phyloP scores from a whole-genome alignment of 1,140 invertebrate genomes.

The Drosophila prosaltans region DNA sequence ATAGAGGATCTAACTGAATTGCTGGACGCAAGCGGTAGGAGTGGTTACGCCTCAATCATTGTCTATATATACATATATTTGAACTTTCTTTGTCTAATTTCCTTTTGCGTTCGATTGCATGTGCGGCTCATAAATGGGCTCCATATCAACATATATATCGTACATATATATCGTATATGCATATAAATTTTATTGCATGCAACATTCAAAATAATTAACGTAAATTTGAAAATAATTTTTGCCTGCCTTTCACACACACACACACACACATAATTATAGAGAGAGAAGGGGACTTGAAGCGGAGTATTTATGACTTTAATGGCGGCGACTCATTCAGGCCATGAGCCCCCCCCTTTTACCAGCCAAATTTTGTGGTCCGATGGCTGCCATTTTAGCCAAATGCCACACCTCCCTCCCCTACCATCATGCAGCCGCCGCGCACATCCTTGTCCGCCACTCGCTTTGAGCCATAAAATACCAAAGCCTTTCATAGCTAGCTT shows the following conservation, averaged over 20 bases:
- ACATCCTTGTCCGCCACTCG: slow-evolving; percentile 8
- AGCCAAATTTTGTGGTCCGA: slow-evolving; percentile 34
- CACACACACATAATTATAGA: neutral
- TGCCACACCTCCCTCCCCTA: slow-evolving; percentile 17
- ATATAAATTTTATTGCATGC: slow-evolving; percentile 78
- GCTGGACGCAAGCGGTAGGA: slow-evolving; percentile 79
- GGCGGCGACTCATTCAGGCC: slow-evolving; percentile 63
- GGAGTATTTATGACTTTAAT: slow-evolving; percentile 75
- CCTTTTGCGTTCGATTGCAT: slow-evolving; percentile 46
- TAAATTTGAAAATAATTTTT: slow-evolving; percentile 79
- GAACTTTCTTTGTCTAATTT: slow-evolving; percentile 22
- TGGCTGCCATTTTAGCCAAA: slow-evolving; percentile 62
- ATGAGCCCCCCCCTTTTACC: slow-evolving; percentile 24
- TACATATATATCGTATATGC: slow-evolving; percentile 38
- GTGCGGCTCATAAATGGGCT: slow-evolving; percentile 50
- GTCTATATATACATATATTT: slow-evolving; percentile 16
- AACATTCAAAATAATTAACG: slow-evolving; percentile 77
- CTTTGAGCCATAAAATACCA: slow-evolving; percentile 46
- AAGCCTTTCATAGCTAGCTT: neutral
- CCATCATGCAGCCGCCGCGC: neutral
- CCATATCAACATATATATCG: slow-evolving; percentile 36
- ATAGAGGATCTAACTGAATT: slow-evolving; percentile 75
- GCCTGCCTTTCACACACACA: slow-evolving; percentile 34
- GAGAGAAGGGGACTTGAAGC: neutral
- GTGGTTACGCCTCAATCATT: slow-evolving; percentile 26